Conservation (phyloP, 2,113 vertebrate species). For the Takifugu bimaculatus region DNA sequence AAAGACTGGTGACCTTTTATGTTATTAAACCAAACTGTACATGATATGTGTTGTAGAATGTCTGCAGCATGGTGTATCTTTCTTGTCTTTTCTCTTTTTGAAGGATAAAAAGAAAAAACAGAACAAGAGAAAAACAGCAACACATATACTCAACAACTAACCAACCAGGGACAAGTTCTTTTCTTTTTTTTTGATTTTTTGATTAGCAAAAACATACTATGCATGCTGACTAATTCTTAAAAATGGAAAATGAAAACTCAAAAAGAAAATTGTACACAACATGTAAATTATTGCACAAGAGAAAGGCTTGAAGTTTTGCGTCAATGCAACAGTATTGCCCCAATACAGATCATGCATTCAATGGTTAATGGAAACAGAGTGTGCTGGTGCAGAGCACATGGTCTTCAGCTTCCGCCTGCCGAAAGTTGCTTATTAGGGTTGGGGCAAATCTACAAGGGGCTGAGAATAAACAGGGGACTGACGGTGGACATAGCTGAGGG, state of each 20-base stretch:
- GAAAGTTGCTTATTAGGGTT: constrained; percentile 81
- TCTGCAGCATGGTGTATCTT: constrained; percentile 91
- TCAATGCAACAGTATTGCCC: constrained; percentile 99
- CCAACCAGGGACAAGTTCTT: constrained; percentile 92
- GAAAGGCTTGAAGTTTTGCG: constrained; percentile 99
- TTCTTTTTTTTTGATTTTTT: constrained; percentile 68
- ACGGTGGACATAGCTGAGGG: constrained; percentile 63
- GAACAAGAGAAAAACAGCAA: constrained; percentile 92
- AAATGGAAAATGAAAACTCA: constrained; percentile 81
- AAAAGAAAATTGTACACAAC: constrained; percentile 92
- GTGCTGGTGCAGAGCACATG: constrained; percentile 97
- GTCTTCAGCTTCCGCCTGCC: constrained; percentile 89
- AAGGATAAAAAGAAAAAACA: constrained; percentile 79
- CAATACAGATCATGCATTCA: constrained; percentile 99
- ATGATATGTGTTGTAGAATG: constrained; percentile 98
- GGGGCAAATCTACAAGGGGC: constrained; percentile 85
- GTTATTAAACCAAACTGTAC: constrained; percentile 95
- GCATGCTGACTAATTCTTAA: constrained; percentile 97
- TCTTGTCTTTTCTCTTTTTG: constrained; percentile 71
- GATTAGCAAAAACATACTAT: constrained; percentile 99
- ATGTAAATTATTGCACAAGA: constrained; percentile 99
- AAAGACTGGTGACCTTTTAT: constrained; percentile 83
- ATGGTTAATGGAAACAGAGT: constrained; percentile 89
- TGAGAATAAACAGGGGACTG: constrained; percentile 66
- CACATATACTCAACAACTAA: constrained; percentile 97